Base-by-base conservation (phyloP, 2,113 vertebrate species). In the Triplophysa siluroides region DNA sequence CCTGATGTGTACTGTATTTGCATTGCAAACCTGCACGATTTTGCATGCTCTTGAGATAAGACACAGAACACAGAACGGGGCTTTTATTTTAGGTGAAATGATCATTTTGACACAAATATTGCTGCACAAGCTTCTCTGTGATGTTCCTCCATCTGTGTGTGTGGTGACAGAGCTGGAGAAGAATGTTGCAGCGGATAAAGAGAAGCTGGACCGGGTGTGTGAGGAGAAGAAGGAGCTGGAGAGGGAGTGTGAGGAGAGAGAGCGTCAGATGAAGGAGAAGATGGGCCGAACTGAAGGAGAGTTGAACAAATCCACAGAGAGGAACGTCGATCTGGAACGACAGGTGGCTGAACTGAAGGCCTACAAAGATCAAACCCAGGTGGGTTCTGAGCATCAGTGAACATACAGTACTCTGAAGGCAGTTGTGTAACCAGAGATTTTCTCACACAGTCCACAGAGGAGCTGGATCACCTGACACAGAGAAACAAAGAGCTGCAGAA, bases 161-260 rank as follows among this genome's bases (percentile, higher is more conserved):
- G 24, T 52, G 56, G 4, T n/a, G 2, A 47, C 29, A 84, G 85
- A 81, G 54, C 71, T 83, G 82, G 79, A 83, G 62, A 72, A 9
- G 24, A 81, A 67, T 23, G 45, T 71, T 65, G 38, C 79, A 58
- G 58, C 12, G 21, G 76, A 78, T 85, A 38, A n/a, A 94, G 94
- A 94, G 87, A 92, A 90, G 19, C 71, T 93, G 63, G 89, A 89
- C 83, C 93, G 92, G 41, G 89, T 95, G 83, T 90, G 82, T 58
- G 85, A 12, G 43, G 43, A 45, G 43, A 45, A 77, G 21, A 24
- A 62, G 24, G 50, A 81, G 79, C 71, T 79, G 41, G 58, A 64
- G n/a, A 16, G 1, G 24, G 13, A 67, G 2, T 68, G 13, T 54
- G 84, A 83, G 95, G 93, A 83, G 81, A 90, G 93, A 90, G 92